These are phyloP conservation scores for Argyresthia goedartella DNA, from an alignment of 2,888 invertebrate genomes.

Conservation along the genomic window DNA sequence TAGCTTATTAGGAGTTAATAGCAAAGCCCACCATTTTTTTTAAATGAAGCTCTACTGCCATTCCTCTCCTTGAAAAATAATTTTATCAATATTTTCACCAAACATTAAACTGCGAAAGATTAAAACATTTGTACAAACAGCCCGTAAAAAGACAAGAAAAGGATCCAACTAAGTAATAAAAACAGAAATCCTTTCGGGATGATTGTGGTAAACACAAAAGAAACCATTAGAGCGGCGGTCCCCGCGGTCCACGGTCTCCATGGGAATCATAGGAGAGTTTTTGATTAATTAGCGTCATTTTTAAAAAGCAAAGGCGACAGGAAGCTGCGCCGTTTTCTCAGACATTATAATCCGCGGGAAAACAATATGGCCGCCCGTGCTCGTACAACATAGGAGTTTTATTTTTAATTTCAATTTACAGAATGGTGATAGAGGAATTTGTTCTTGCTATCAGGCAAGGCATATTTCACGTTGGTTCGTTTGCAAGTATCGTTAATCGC, in stretches of 20 bases:
- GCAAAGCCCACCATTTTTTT: too few relatives aligned
- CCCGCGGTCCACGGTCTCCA: slow-evolving; percentile 49
- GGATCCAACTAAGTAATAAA: slow-evolving; percentile 28
- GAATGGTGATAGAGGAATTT: too few relatives aligned
- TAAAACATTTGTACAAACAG: slow-evolving; percentile 17
- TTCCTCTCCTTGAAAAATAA: too few relatives aligned
- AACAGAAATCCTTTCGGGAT: slow-evolving; percentile 22
- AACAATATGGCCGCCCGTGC: slow-evolving; percentile 51
- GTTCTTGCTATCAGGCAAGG: too few relatives aligned
- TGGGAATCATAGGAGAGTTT: slow-evolving; percentile 63
- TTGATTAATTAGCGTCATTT: slow-evolving; percentile 69
- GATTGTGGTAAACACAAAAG: slow-evolving; percentile 47
- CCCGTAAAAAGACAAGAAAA: slow-evolving; percentile 22
- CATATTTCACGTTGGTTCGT: too few relatives aligned
- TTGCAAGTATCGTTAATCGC: too few relatives aligned
- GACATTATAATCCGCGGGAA: slow-evolving; percentile 30
- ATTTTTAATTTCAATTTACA: too few relatives aligned
- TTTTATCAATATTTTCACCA: slow-evolving; percentile 15
- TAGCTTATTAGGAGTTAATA: too few relatives aligned
- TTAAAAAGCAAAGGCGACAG: slow-evolving; percentile 44
- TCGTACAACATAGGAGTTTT: too few relatives aligned
- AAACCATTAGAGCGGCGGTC: slow-evolving; percentile 42
- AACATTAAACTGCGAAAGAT: slow-evolving; percentile 47
- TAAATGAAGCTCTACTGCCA: too few relatives aligned
- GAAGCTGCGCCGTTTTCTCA: slow-evolving; percentile 34